phyloP scores from a whole-genome alignment of 2,888 invertebrate genomes.

The Gasteruption jaculator region DNA sequence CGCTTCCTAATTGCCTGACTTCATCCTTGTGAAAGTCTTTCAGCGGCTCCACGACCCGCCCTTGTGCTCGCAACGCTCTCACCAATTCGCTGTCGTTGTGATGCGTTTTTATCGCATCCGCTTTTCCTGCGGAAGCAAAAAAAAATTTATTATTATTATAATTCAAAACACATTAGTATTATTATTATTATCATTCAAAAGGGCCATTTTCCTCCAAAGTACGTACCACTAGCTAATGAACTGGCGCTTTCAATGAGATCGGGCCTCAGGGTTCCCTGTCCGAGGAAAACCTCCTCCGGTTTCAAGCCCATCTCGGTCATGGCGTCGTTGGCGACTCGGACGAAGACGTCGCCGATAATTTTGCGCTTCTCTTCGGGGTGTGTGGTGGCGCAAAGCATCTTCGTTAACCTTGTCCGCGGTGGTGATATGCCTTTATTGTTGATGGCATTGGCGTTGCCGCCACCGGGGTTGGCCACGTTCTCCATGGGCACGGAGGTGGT shows the following conservation, averaged over 20 bases:
- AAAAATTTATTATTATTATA: neutral
- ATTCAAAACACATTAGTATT: neutral
- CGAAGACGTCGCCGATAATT: conserved; percentile 99
- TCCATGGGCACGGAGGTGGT: conserved; percentile 74
- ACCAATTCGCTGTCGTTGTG: conserved; percentile 98
- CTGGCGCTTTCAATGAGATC: conserved; percentile 99
- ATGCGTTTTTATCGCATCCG: conserved; percentile 97
- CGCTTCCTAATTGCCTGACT: conserved; percentile 81
- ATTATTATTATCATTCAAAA: too few relatives aligned
- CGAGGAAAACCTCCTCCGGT: conserved; percentile 87
- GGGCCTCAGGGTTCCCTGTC: conserved; percentile 94
- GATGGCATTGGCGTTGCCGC: conserved; percentile 37
- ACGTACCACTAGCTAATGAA: conserved; percentile 63
- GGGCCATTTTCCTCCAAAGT: neutral
- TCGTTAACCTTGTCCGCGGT: conserved; percentile 65
- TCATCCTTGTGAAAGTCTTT: conserved; percentile 99
- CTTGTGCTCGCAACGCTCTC: conserved; percentile 65
- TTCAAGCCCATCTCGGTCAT: conserved; percentile 83
- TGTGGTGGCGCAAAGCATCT: conserved; percentile 79
- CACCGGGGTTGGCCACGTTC: conserved; percentile 24
- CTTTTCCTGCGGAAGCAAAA: conserved; percentile 57
- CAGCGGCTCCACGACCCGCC: conserved; percentile 94
- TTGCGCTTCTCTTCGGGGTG: conserved; percentile 97
- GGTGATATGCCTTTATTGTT: conserved; percentile 49
- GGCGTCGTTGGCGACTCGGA: conserved; percentile 87